Conservation (phyloP, 1,140 invertebrate genomes). For the Ostrea edulis region DNA sequence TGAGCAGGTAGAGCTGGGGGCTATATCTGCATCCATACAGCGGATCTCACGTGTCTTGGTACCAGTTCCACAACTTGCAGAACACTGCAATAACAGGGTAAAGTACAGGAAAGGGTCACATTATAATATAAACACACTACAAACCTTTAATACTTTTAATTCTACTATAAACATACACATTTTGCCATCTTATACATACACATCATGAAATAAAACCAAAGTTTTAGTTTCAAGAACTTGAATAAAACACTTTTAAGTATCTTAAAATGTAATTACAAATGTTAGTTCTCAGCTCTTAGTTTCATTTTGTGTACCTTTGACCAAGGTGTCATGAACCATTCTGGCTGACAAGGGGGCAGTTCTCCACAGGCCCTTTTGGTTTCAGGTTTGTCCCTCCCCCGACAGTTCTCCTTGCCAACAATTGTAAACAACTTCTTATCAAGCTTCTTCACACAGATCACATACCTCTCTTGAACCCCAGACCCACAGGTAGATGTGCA, state of each 20-base stretch:
- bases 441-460: constrained; percentile 75
- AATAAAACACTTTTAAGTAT: not conserved
- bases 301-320: constrained; percentile 64
- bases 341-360: constrained; percentile 65
- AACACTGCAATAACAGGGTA: constrained; percentile 81
- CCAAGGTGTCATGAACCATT: constrained; percentile 77
- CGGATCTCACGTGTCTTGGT: constrained; percentile 82
- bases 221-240: too few species aligned
- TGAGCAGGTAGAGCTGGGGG: constrained; percentile 50
- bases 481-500: constrained; percentile 70
- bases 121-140: too few species aligned
- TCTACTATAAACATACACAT: too few species aligned
- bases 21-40: constrained; percentile 82
- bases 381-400: constrained; percentile 66
- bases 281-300: not conserved
- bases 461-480: constrained; percentile 66
- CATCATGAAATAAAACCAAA: too few species aligned
- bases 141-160: too few species aligned
- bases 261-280: not conserved
- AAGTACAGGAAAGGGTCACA: not conserved
- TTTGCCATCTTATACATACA: too few species aligned
- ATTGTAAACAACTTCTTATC: constrained; percentile 63
- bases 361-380: constrained; percentile 62
- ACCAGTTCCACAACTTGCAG: constrained; percentile 83
- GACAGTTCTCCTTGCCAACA: constrained; percentile 71